Percentiles rank a stretch among this genome's conserved stretches.
These are phyloP conservation scores for Heptranchias perlo DNA, from an alignment of 2,113 vertebrate species.

Conservation along the genomic window DNA sequence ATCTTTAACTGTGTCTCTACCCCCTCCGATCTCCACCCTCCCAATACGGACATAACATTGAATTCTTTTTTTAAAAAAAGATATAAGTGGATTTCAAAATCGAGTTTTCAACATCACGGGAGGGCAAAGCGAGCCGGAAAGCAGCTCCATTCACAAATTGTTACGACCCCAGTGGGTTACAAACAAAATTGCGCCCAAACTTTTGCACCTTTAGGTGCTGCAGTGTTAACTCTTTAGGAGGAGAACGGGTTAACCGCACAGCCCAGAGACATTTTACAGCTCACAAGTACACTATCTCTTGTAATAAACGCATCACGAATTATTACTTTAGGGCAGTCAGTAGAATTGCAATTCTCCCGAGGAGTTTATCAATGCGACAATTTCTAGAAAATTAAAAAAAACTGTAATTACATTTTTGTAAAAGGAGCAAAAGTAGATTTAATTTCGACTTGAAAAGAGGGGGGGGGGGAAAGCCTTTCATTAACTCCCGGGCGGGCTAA, in stretches of 20 bases:
- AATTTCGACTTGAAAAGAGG: neutral
- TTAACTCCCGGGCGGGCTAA: neutral
- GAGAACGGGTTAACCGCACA: neutral
- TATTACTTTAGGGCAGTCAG: neutral
- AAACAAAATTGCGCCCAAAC: neutral
- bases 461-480: neutral
- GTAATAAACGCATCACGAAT: neutral
- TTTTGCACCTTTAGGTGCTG: too few relatives aligned
- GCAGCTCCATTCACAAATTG: slow-evolving; percentile 8
- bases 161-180: neutral
- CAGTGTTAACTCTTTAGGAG: too few relatives aligned
- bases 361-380: neutral
- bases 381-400: neutral
- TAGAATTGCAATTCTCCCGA: neutral
- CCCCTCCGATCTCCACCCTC: neutral
- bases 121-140: neutral
- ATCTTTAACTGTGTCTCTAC: neutral
- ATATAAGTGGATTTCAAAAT: neutral
- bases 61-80: too few relatives aligned
- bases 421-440: neutral
- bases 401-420: too few relatives aligned
- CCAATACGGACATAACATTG: too few relatives aligned
- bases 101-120: neutral
- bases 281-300: neutral
- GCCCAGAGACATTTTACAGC: neutral